Base-by-base conservation (phyloP, 2,888 invertebrate species). In the Coleophora deauratella region DNA sequence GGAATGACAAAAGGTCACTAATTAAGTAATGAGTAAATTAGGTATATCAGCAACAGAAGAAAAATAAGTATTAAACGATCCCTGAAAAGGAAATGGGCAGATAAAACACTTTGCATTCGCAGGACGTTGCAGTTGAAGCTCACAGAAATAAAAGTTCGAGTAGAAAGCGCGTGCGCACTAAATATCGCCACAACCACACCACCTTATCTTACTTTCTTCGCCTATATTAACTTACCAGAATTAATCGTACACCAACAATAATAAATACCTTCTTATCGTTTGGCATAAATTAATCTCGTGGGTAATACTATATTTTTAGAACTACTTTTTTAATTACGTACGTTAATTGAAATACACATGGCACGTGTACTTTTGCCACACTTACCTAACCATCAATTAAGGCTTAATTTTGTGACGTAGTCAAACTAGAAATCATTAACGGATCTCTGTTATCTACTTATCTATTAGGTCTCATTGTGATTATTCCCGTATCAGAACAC, bases 261-360 rank as follows among this genome's bases (percentile, higher is more conserved):
- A 70, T 79, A 78, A 77, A 77, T 75, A 72, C 54, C 47, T 45
- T 63, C 64, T 78, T 79, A 84, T 81, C 81, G 72, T 57, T 48
- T 57, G 60, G 70, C 72, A 76, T 75, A 77, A 77, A 79, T 78
- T 78, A 79, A 79, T 78, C 74, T 72, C 53, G 59, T 58, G 61
- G 61, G 67, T 73, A 78, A 73, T 71, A 75, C 71, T 62, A 68
- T 72, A 70, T 68, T 73, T 67, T 67, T 67, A 76, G 70, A 65
- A 57, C 59, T 57, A 66, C 61, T 64, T 76, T 80, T 72, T 82
- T 81, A 81, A 82, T 82, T 82, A 79, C 68, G 62, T 61, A 67
- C 66, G 74, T 79, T 81, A 82, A 82, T 82, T 80, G 77, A 79
- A 81, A 42, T 42, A 34, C 37, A 33, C 39, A 31, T 11, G 37